Evolutionary conservation across 2,888 invertebrate genomes (phyloP).

Genomic region (Brenthis ino): DNA sequence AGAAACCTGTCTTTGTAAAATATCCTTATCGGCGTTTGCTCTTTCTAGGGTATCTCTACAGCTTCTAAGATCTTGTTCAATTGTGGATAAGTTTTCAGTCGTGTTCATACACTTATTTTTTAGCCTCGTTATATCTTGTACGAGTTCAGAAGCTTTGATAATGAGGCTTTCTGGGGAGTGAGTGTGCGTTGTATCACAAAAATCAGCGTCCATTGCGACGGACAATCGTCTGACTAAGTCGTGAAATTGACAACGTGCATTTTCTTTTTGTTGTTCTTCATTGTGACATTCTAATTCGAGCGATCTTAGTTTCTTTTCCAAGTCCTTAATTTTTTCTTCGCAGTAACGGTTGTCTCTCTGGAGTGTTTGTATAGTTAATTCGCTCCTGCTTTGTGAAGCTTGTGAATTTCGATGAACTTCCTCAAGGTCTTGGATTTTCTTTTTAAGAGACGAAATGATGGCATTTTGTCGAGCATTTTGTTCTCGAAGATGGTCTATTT

Average conservation of each 20-base stretch:
- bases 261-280: constrained; percentile 89
- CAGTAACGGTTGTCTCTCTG: constrained; percentile 87
- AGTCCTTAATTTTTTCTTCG: constrained; percentile 89
- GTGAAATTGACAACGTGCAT: constrained; percentile 84
- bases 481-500: constrained; percentile 89
- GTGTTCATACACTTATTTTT: constrained; percentile 84
- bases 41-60: constrained; percentile 86
- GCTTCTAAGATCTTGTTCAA: constrained; percentile 85
- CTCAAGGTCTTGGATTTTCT: constrained; percentile 90
- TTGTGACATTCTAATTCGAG: constrained; percentile 87
- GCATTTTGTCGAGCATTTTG: constrained; percentile 92
- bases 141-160: constrained; percentile 89
- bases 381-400: constrained; percentile 83
- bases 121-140: constrained; percentile 86
- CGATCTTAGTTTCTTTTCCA: constrained; percentile 87
- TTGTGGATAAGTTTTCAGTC: constrained; percentile 82
- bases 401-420: constrained; percentile 88
- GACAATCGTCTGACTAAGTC: constrained; percentile 88
- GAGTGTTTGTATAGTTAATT: constrained; percentile 87
- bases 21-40: constrained; percentile 86
- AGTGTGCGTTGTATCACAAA: constrained; percentile 84
- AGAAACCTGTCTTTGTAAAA: constrained; percentile 87
- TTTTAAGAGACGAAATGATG: constrained; percentile 89
- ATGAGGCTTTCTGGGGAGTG: constrained; percentile 87
- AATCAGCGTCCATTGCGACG: constrained; percentile 87